Conservation (phyloP, 2,113 vertebrate species). For the Bettongia penicillata region DNA sequence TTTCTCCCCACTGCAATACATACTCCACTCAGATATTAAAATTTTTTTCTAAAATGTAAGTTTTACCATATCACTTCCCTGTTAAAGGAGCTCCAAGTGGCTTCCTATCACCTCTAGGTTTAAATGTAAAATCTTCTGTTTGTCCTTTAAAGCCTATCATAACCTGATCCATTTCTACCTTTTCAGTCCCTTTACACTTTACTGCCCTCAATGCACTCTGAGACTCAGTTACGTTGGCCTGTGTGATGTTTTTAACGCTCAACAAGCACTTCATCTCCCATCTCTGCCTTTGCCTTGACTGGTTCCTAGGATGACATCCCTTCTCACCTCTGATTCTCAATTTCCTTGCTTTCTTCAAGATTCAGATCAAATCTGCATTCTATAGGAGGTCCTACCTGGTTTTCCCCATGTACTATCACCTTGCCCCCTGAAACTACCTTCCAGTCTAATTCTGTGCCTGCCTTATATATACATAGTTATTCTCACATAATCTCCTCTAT, state of each 20-base stretch:
- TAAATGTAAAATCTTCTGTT: not conserved
- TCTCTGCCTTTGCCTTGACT: not conserved
- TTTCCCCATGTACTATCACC: not conserved
- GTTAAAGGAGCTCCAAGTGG: not conserved
- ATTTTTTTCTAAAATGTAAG: not conserved
- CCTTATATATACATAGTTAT: not conserved
- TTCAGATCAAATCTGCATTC: not conserved
- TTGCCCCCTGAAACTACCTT: not conserved
- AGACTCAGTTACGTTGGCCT: not conserved
- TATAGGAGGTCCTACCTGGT: not conserved
- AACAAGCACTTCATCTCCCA: not conserved
- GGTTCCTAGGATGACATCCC: not conserved
- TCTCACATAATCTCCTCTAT: not conserved
- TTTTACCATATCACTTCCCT: not conserved
- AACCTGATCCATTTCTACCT: not conserved
- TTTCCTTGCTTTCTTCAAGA: not conserved
- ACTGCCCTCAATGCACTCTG: not conserved
- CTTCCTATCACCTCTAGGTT: not conserved
- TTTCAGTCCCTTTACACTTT: not conserved
- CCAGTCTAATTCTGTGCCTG: not conserved
- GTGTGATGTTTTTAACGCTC: not conserved
- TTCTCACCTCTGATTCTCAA: not conserved
- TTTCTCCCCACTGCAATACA: not conserved
- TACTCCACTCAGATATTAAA: not conserved
- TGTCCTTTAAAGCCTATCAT: not conserved